Percentiles rank a stretch among this genome's conserved stretches.
phyloP scores from a whole-genome alignment of 92 coral and sea anemone genomes.

The Virgularia gustaviana region DNA sequence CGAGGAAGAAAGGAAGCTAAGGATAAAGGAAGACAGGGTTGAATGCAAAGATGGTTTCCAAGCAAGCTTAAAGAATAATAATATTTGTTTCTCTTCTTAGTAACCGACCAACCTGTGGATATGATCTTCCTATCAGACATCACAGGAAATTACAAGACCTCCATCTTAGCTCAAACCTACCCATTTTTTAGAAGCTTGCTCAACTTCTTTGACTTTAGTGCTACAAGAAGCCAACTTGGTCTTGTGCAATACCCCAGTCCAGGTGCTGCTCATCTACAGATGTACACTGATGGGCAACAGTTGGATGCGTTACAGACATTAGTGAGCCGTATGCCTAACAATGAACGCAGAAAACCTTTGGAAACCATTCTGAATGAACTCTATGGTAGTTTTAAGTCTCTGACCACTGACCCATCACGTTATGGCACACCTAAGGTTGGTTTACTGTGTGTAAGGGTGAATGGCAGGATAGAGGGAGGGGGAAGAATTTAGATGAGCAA shows the following conservation, averaged over 20 bases:
- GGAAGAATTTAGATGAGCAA: too few relatives aligned
- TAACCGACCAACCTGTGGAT: constrained; percentile 71
- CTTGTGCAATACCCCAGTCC: constrained; percentile 60
- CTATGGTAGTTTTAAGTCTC: background rate
- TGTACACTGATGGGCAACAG: constrained; percentile 11
- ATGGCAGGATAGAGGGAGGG: too few relatives aligned
- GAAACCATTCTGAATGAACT: constrained; percentile 19
- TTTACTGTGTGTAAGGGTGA: too few relatives aligned
- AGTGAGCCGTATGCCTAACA: constrained; percentile 3
- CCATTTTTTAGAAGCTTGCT: constrained; percentile 70
- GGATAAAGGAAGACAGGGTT: too few relatives aligned
- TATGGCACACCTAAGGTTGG: background rate
- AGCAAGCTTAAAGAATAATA: background rate
- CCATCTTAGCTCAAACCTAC: constrained; percentile 53
- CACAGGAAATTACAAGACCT: constrained; percentile 53
- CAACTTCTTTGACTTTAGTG: constrained; percentile 72
- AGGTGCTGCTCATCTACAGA: constrained; percentile 30
- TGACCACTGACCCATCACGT: constrained; percentile 23
- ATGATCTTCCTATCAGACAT: constrained; percentile 74
- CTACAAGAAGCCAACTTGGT: constrained; percentile 67
- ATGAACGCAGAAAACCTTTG: constrained; percentile 17
- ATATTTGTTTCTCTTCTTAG: constrained; percentile 41
- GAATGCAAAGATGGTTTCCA: background rate
- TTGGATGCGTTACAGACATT: background rate
- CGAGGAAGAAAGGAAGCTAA: too few relatives aligned